Base-by-base conservation (phyloP, 2,888 invertebrate species). In the Hirtodrosophila confusa region DNA sequence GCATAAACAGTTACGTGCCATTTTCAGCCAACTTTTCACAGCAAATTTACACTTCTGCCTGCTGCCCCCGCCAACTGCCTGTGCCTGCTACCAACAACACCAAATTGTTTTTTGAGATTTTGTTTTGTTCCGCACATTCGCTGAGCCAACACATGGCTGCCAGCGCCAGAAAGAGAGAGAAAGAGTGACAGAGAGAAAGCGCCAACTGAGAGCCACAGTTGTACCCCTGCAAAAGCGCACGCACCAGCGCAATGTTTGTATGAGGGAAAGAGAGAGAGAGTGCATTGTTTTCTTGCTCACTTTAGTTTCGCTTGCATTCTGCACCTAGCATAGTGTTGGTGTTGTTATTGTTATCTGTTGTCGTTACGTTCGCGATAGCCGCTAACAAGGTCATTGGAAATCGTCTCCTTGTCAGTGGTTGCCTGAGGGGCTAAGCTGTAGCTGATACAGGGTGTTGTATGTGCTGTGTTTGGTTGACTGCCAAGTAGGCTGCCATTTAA, bases 321-420 rank as follows among this genome's bases (percentile, higher is more conserved):
- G 61, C 33, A 53, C 63, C 40, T 41, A 12, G 48, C 40, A 40
- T 44, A 43, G 12, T 8, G 1, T 8, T 31, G 36, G 12, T 55
- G 37, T 56, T 40, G 31, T 40, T 27, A 17, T 27, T 53, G 23
- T 23, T 68, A 53, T 39, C 31, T 58, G 43, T 11, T 68, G 17
- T 11, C 49, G 40, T 45, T 51, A 41, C 35, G 45, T 65, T 60
- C 33, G 61, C 64, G 57, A 64, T 64, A 65, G 63, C 45, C 57
- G 50, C 50, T 47, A 39, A 56, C 89, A 89, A 89, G 89, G 89
- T 71, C 83, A 88, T 61, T 84, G 89, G 88, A 89, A 89, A 47
- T 31, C 44, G 65, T 63, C 68, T 72, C 63, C 72, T 66, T 77
- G 56, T 31, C 53, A 54, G 27, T 54, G 61, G 69, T 69, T 82